Evolutionary conservation across 2,888 invertebrate genomes (phyloP), one percentile per base, ranked within the genome.

Genomic region (Gibbula magus): DNA sequence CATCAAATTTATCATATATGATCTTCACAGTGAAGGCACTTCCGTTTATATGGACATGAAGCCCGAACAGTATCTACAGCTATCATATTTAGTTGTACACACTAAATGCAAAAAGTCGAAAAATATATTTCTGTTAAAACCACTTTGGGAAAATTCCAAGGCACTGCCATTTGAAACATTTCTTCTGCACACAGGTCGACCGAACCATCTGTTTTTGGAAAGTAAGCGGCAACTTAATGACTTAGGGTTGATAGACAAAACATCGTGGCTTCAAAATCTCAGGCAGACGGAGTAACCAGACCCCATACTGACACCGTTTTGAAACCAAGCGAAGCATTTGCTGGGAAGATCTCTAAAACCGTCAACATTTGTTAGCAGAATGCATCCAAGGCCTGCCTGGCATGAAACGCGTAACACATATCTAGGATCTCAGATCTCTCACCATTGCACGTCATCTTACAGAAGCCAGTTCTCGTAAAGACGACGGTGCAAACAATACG

Each of bases 131-230:
- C 70, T 16, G 16, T 70, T 20, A 70, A 70, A 70, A 35, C 18
- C 70, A 35, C 70, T 70, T 70, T 70, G 70, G 67, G 32, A 70
- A 70, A 32, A 35, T 39, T 70, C 35, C 70, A 70, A 70, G 70
- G 70, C 70, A 70, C 70, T 70, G 70, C 32, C 70, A 70, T 70
- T 70, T 70, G 18, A 70, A 70, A 39, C 35, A 29, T 35, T 18
- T 70, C 35, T 70, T 39, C 8, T 18, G 39, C 35, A 35, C 2
- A 8, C 35, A 70, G 16, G 61, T 61, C 61, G 18, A 61, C 39
- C 35, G 35, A n/a, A 70, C 29, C 70, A 70, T 29, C 70, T 70
- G 70, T 70, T 70, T 66, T 70, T 29, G 35, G 7, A 20, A 32
- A 70, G 18, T 39, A 39, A 70, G 70, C 70, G 32, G 35, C 20